Percentiles rank a stretch among this genome's conserved stretches.
Evolutionary conservation across 2,797 vertebrate species (phyloP).

Genomic region (Todus mexicanus): DNA sequence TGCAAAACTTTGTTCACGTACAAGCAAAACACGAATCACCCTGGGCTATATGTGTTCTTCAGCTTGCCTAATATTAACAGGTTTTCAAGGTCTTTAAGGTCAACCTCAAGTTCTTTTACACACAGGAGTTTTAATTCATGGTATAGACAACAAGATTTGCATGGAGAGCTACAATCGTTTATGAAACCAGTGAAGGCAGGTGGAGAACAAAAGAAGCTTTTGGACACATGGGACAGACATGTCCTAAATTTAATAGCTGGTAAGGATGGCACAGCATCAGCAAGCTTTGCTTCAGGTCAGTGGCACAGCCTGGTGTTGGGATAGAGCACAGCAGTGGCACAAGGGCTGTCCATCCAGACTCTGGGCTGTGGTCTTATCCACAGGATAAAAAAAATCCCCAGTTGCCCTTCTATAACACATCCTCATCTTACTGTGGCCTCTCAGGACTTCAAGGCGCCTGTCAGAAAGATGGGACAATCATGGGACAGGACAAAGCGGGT

Average conservation of each 20-base stretch:
- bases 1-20: not conserved
- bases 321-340: accelerated
- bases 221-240: not conserved
- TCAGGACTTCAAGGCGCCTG: not conserved
- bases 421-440: not conserved
- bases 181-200: not conserved
- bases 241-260: not conserved
- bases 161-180: not conserved
- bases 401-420: not conserved
- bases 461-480: not conserved
- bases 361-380: not conserved
- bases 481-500: not conserved
- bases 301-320: not conserved
- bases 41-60: not conserved
- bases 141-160: not conserved
- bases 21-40: not conserved
- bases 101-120: not conserved
- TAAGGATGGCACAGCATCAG: not conserved
- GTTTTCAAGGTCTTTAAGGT: not conserved
- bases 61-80: not conserved
- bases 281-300: not conserved
- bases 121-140: not conserved
- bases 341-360: not conserved
- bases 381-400: not conserved
- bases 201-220: not conserved